Base-by-base conservation (phyloP, 2,888 invertebrate species). In the Amiota minor region DNA sequence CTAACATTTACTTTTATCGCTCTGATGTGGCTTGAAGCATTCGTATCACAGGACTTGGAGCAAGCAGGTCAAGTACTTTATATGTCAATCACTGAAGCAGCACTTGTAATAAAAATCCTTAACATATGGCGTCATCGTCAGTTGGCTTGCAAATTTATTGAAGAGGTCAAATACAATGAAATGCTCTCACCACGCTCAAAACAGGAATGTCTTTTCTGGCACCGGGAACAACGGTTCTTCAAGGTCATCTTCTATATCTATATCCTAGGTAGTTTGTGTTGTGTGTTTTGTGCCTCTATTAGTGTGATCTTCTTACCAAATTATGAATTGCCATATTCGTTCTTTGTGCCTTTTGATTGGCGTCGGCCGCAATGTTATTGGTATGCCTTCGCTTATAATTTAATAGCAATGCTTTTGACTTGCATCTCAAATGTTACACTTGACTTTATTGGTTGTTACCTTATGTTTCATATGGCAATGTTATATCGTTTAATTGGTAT, bases 341-440 rank as follows among this genome's bases (percentile, higher is more conserved):
- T 80, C 64, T 89, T 81, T 79, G 81, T 88, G 72, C 88, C 88
- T 4, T 88, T 89, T 23, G 84, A 89, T 12, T 85, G 87, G 81
- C 79, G 46, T 0, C 78, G 74, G 1, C 59, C 77, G 0, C 64
- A 69, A 0, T 65, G 78, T 1, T 85, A 81, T 72, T 85, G 81
- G 81, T 77, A 81, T 20, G 86, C 85, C 8, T 87, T 79, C 53
- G 71, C 72, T 10, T 89, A 86, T 73, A 79, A 83, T 56, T 74
- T 82, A 59, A 18, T 79, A 1, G 81, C 77, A 0, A 80, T 85
- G 80, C 73, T 74, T 0, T 56, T 87, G 9, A 86, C 82, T 6
- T 82, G 80, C 68, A 55, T 81, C 11, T 76, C 81, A 1, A 86
- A 87, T 69, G 75, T 78, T 0, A 79, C 79, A 1, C 74, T 88